Conservation (phyloP, 2,113 vertebrate genomes). For the Neoarius graeffei region DNA sequence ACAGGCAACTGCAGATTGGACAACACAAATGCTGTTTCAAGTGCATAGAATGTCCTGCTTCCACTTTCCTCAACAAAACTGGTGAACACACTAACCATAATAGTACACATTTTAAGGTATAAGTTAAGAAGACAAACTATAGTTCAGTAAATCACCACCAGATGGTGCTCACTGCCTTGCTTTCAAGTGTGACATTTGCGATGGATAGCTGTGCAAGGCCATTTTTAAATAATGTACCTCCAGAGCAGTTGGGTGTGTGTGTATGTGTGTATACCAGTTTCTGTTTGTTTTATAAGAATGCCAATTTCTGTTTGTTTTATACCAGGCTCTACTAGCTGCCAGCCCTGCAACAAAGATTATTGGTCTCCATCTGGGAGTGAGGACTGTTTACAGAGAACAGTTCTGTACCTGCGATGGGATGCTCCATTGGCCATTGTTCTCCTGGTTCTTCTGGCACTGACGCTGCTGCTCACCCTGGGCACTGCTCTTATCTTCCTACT, state of each 20-base stretch:
- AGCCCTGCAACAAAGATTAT: constrained; percentile 63
- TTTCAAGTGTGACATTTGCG: background rate
- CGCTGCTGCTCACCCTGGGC: constrained; percentile 71
- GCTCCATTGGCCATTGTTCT: constrained; percentile 63
- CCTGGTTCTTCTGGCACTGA: constrained; percentile 65
- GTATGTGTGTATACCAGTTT: background rate
- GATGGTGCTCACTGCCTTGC: constrained; percentile 36
- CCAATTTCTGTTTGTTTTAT: background rate
- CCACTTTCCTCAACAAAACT: constrained; percentile 75
- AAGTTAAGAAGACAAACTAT: background rate
- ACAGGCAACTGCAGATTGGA: constrained; percentile 68
- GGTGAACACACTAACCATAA: constrained; percentile 62
- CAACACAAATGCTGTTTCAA: constrained; percentile 80
- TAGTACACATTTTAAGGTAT: background rate
- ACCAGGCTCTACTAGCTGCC: constrained; percentile 72
- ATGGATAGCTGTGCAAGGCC: too few relatives aligned
- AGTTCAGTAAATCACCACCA: constrained; percentile 48
- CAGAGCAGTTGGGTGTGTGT: too few relatives aligned
- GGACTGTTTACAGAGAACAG: constrained; percentile 64
- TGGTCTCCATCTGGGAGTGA: constrained; percentile 72
- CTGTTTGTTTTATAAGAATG: background rate
- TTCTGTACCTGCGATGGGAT: constrained; percentile 71
- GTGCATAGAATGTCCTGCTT: constrained; percentile 71
- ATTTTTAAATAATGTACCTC: too few relatives aligned
- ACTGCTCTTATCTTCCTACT: constrained; percentile 68